These are phyloP conservation scores for Mus minutoides DNA, from an alignment of 2,797 vertebrate species.

Conservation along the genomic window DNA sequence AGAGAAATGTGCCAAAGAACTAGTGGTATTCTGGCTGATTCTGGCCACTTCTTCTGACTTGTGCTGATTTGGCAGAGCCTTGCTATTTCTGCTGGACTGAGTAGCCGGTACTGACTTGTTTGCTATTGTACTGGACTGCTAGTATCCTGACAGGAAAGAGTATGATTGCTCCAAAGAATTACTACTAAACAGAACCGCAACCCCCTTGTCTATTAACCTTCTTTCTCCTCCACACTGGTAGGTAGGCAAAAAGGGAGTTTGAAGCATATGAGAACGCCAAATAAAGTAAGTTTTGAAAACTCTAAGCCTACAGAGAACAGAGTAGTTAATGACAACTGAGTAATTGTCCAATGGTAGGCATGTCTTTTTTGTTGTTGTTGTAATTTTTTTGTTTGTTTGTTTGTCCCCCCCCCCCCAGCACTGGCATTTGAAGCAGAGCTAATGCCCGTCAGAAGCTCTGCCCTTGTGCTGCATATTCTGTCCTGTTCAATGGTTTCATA, in stretches of 20 bases:
- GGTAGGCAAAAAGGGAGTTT: background rate
- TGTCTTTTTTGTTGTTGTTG: background rate
- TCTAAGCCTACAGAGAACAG: background rate
- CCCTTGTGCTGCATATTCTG: background rate
- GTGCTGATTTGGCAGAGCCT: background rate
- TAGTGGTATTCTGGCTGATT: background rate
- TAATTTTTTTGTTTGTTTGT: background rate
- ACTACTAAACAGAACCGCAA: background rate
- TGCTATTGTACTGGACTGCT: background rate
- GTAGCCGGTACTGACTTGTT: background rate
- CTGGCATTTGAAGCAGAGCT: background rate
- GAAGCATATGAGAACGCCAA: background rate
- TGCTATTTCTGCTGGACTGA: background rate
- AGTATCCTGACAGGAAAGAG: background rate
- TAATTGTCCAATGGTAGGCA: background rate
- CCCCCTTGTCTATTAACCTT: background rate
- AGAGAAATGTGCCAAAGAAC: background rate
- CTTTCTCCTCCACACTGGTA: background rate
- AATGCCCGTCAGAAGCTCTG: background rate
- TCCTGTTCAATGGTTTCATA: background rate
- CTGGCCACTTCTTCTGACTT: background rate
- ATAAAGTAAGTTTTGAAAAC: background rate
- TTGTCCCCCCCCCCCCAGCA: too few relatives aligned
- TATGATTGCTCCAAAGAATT: background rate
- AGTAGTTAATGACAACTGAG: background rate